Percentiles rank a stretch among this genome's conserved stretches.
Evolutionary conservation across 2,113 vertebrate species (phyloP).

Genomic region (Mus musculus): DNA sequence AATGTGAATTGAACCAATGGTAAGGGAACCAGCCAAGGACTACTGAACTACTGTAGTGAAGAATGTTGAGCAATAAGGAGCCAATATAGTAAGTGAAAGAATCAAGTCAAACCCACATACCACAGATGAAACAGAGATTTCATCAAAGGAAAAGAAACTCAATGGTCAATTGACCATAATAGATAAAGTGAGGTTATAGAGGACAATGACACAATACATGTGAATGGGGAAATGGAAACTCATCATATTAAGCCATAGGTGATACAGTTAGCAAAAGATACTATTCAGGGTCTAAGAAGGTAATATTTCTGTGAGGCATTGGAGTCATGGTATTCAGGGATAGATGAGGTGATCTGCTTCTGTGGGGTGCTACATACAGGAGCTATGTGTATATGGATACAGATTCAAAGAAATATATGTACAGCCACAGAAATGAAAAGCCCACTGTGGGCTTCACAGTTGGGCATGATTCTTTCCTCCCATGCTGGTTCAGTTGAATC

Average conservation of each 20-base stretch:
- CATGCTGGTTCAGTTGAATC: neutral
- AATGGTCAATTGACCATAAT: neutral
- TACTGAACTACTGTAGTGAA: no score
- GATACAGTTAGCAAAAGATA: neutral
- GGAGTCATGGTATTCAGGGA: neutral
- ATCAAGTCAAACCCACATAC: neutral
- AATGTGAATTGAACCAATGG: neutral
- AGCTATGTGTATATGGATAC: neutral
- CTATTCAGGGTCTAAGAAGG: neutral
- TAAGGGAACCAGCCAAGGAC: neutral
- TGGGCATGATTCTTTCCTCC: neutral
- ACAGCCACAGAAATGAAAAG: neutral
- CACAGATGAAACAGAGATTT: neutral
- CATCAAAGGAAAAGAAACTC: neutral
- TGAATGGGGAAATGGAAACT: neutral
- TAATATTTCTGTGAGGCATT: neutral
- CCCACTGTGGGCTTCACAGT: no score
- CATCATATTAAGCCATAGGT: neutral
- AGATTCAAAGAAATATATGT: neutral
- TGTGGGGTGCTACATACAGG: neutral
- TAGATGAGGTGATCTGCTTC: neutral
- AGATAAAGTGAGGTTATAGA: neutral
- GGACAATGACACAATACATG: neutral
- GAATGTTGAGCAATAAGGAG: neutral
- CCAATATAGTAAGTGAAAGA: neutral